These are phyloP conservation scores for Drosophila albomicans DNA, from an alignment of 1,140 invertebrate species.

Conservation along the genomic window DNA sequence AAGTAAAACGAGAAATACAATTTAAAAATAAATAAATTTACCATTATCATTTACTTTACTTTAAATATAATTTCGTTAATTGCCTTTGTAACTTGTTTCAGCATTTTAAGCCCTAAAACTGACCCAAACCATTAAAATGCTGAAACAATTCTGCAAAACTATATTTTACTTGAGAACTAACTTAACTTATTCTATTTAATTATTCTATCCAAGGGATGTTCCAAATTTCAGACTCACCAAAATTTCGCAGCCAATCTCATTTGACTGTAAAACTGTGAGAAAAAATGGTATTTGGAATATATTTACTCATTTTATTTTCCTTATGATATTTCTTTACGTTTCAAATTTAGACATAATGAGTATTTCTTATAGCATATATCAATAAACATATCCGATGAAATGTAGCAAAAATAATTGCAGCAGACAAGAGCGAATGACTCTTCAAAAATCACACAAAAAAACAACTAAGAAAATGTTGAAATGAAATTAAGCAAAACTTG, in stretches of 20 bases:
- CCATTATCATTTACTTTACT: not conserved
- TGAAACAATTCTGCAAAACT: slow-evolving; percentile 72
- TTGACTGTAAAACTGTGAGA: no score
- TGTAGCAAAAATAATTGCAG: slow-evolving; percentile 54
- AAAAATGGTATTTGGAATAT: not conserved
- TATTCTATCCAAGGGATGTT: not conserved
- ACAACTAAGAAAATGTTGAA: slow-evolving; percentile 18
- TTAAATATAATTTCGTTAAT: not conserved
- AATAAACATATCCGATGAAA: slow-evolving; percentile 57
- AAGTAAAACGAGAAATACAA: slow-evolving; percentile 17
- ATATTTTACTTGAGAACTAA: slow-evolving; percentile 10
- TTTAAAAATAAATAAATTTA: slow-evolving; percentile 17
- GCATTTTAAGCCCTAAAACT: slow-evolving; percentile 77
- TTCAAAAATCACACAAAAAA: slow-evolving; percentile 81
- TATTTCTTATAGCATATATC: slow-evolving; percentile 38
- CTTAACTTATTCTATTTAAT: not conserved
- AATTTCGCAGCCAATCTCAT: not conserved
- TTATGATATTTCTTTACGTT: not conserved
- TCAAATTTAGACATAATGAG: not conserved
- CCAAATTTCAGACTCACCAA: not conserved
- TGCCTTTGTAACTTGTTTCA: slow-evolving; percentile 72
- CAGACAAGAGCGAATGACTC: slow-evolving; percentile 78
- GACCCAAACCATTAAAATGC: slow-evolving; percentile 75
- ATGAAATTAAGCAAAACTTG: slow-evolving; percentile 34
- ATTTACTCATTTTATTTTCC: not conserved